Evolutionary conservation across 1,140 invertebrate genomes (phyloP), one percentile per base, ranked within the genome.

Genomic region (Carcinoscorpius rotundicauda): DNA sequence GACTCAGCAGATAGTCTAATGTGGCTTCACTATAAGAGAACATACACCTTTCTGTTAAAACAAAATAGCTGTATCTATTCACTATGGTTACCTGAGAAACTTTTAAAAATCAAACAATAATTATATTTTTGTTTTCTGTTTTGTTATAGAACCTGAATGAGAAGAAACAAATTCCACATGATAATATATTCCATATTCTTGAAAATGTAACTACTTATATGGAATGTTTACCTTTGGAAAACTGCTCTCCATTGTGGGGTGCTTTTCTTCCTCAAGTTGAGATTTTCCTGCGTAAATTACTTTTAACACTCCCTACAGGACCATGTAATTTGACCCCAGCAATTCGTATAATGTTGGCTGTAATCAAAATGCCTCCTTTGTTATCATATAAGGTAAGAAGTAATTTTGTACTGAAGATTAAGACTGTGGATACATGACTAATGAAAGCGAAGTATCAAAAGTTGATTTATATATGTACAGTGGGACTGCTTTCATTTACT

Each of bases 121-220:
- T 29, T 29, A 29, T 29, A 2, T 29, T 29, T 29, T 29, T 29
- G 2, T 29, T 29, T 29, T 29, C 29, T 29, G 29, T 29, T 29
- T 29, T 29, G 29, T 76, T 81, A 51, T 71, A 88, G 86, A 82
- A 87, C 61, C 75, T 97, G 55, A 96, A 94, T 77, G 86, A 86
- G 0, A 90, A 88, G 75, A 97, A 97, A 78, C 86, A 85, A 2
- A 73, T 97, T 59, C 86, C 91, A 4, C 78, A 84, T 49, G 91
- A 94, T 66, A 81, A 64, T 4, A 49, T 91, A 50, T 81, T 83
- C 4, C 81, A 83, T 57, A 87, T 95, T 58, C 77, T 97, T 51
- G 83, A 85, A 69, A 99, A 99, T 78, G 85, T 98, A 71, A 87
- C 93, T 3, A 87, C 85, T 72, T 98, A 98, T 78, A 81, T 98